Evolutionary conservation across 2,113 vertebrate genomes (phyloP).

Genomic region (Apodemus sylvaticus): DNA sequence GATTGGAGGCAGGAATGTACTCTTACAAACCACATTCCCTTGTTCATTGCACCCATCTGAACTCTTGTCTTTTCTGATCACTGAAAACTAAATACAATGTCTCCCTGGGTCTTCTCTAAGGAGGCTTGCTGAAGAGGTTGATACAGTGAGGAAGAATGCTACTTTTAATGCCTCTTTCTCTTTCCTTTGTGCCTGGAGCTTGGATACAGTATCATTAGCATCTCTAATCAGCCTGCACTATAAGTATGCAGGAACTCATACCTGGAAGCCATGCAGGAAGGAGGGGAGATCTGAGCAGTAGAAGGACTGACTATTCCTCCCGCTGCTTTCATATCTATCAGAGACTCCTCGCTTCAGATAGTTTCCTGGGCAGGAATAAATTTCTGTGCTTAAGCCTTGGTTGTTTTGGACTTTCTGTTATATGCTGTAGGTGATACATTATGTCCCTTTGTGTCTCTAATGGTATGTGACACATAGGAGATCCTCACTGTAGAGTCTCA

Average conservation of each 20-base stretch:
- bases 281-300: not conserved
- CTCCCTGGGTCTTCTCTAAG: not conserved
- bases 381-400: not conserved
- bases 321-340: not conserved
- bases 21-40: not conserved
- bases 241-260: too few species aligned
- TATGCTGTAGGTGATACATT: not conserved
- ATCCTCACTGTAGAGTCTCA: not conserved
- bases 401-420: not conserved
- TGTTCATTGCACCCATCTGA: not conserved
- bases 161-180: not conserved
- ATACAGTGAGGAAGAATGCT: not conserved
- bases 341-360: not conserved
- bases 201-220: not conserved
- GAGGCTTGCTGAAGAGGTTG: not conserved
- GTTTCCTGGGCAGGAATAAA: not conserved
- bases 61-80: not conserved
- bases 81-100: not conserved
- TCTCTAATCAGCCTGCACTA: not conserved
- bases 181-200: not conserved
- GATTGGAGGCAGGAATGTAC: not conserved
- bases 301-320: not conserved
- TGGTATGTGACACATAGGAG: not conserved
- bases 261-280: not conserved
- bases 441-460: not conserved